These are phyloP conservation scores for Hyperopisus bebe DNA, from an alignment of 2,113 vertebrate genomes.

Conservation along the genomic window DNA sequence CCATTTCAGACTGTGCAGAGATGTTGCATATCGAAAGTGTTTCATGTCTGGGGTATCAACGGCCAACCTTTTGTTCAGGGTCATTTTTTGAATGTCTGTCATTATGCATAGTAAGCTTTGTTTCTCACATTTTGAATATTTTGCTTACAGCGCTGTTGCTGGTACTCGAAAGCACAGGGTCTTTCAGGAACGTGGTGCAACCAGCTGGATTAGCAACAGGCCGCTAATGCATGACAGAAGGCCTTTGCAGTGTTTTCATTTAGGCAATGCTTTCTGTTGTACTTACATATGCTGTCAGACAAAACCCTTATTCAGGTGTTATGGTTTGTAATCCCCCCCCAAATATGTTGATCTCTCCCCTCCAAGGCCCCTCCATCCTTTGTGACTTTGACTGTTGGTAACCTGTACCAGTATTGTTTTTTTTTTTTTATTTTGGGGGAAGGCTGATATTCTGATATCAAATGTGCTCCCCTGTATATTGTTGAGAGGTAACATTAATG, in stretches of 20 bases:
- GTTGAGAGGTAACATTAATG: neutral
- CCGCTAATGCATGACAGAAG: neutral
- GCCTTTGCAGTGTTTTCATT: slow-evolving; percentile 4
- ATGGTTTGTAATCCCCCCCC: neutral
- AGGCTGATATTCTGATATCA: neutral
- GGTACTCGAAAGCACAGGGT: slow-evolving; percentile 5
- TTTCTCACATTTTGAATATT: neutral
- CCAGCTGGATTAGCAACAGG: neutral
- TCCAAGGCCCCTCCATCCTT: neutral
- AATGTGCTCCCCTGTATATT: neutral
- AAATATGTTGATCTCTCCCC: neutral
- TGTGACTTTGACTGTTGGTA: slow-evolving; percentile 8
- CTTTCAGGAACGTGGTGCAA: neutral
- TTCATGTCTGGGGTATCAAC: neutral
- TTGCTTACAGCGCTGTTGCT: neutral
- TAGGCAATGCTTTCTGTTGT: neutral
- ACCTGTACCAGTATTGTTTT: slow-evolving; percentile 14
- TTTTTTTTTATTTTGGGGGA: neutral
- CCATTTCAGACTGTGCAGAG: neutral
- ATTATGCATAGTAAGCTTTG: neutral
- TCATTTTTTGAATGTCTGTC: neutral
- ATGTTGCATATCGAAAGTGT: neutral
- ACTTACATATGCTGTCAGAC: neutral
- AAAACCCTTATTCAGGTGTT: slow-evolving; percentile 1
- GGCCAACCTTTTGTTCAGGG: neutral